Evolutionary conservation across 1,140 invertebrate species (phyloP).

Genomic region (Dufourea novaeangliae): DNA sequence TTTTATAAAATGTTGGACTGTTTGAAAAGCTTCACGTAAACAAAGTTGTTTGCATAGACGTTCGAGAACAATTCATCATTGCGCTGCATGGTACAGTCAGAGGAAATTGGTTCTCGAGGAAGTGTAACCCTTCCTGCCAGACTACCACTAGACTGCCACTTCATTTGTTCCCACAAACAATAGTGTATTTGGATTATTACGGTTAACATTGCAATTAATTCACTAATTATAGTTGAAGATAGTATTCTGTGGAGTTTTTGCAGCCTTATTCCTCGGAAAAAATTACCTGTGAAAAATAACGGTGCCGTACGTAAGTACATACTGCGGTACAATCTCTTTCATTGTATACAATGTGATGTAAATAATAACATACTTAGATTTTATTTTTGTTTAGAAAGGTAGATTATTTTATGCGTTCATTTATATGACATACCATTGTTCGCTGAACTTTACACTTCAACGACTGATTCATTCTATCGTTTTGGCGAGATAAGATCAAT

Average conservation of each 20-base stretch:
- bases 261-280: neutral
- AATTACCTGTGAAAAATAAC: slow-evolving; percentile 14
- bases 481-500: neutral
- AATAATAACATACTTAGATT: neutral
- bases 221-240: neutral
- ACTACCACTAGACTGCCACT: slow-evolving; percentile 19
- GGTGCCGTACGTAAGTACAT: no score
- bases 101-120: slow-evolving; percentile 43
- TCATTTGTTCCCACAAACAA: slow-evolving; percentile 21
- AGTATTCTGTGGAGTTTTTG: neutral
- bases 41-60: neutral
- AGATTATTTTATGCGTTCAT: no score
- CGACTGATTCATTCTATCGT: neutral
- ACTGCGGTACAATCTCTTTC: neutral
- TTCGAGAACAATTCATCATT: neutral
- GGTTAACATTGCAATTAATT: slow-evolving; percentile 19
- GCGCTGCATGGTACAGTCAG: slow-evolving; percentile 18
- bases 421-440: neutral
- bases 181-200: neutral
- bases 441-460: slow-evolving; percentile 8
- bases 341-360: no score
- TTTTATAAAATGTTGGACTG: no score
- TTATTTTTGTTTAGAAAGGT: no score
- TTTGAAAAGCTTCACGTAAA: no score
- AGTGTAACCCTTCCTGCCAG: slow-evolving; percentile 39